phyloP scores from a whole-genome alignment of 2,113 vertebrate genomes.

The Aspiorhynchus laticeps region DNA sequence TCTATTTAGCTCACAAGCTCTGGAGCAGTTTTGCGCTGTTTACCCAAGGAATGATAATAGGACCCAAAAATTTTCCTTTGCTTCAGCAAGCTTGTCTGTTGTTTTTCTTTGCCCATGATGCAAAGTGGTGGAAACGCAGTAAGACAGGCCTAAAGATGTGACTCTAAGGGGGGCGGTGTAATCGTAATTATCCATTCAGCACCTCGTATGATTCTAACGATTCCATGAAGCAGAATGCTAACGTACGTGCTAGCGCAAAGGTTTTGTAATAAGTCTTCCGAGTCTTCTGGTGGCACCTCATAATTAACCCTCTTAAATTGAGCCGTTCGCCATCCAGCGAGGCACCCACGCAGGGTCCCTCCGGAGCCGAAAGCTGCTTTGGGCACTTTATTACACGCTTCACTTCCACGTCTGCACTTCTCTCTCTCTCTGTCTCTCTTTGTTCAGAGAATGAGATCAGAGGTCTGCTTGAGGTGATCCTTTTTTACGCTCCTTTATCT shows the following conservation, averaged over 20 bases:
- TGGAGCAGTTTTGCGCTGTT: constrained; percentile 22
- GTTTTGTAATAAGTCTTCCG: constrained; percentile 2
- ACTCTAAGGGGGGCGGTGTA: neutral
- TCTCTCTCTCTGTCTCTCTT: neutral
- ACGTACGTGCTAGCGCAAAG: neutral
- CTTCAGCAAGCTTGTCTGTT: constrained; percentile 27
- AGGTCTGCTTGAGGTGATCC: constrained; percentile 1
- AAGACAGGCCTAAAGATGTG: constrained; percentile 12
- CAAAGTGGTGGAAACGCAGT: neutral
- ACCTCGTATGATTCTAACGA: constrained; percentile 5
- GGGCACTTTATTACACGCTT: constrained; percentile 48
- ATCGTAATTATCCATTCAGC: constrained; percentile 43
- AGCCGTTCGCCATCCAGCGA: constrained; percentile 24
- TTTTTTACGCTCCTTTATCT: constrained; percentile 1
- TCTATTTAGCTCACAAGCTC: constrained; percentile 29
- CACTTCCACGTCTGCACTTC: constrained; percentile 10
- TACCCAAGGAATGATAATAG: constrained; percentile 22
- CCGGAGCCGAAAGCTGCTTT: neutral
- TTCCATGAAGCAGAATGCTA: constrained; percentile 11
- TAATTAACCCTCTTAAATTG: constrained; percentile 51
- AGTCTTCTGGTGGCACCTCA: constrained; percentile 37
- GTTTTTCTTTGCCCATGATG: constrained; percentile 4
- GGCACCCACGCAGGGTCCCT: constrained; percentile 30
- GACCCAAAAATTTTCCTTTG: constrained; percentile 17
- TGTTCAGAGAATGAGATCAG: constrained; percentile 13